phyloP scores from a whole-genome alignment of 1,140 invertebrate genomes.

The Anastrepha ludens region DNA sequence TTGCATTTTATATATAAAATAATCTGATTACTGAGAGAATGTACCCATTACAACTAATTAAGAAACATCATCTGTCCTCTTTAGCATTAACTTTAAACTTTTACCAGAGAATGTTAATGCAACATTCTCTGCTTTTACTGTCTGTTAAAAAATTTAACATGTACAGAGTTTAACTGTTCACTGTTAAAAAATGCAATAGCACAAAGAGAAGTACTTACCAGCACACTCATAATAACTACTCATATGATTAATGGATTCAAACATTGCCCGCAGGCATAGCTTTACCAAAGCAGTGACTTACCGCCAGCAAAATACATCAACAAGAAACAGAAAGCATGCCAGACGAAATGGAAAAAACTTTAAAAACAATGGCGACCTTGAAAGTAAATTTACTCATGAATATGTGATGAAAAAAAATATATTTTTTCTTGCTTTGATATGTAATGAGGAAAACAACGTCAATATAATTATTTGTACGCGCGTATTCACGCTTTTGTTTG shows the following conservation, averaged over 20 bases:
- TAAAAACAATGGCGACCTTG: neutral
- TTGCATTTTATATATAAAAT: too few species aligned
- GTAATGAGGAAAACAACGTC: neutral
- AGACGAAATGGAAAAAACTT: neutral
- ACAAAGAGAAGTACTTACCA: too few species aligned
- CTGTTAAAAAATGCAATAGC: too few species aligned
- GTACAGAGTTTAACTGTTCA: too few species aligned
- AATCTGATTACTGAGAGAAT: too few species aligned
- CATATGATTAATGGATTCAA: constrained; percentile 26
- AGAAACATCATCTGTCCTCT: too few species aligned
- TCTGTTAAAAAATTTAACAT: too few species aligned
- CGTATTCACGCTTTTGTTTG: neutral
- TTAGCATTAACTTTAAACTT: too few species aligned
- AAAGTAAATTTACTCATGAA: neutral
- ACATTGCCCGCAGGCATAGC: neutral
- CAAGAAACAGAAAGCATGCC: neutral
- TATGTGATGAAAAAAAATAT: neutral
- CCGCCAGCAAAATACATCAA: neutral
- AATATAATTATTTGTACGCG: too few species aligned
- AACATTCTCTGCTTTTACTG: too few species aligned
- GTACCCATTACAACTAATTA: too few species aligned
- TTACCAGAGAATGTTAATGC: too few species aligned
- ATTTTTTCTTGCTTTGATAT: neutral
- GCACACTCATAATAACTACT: neutral
- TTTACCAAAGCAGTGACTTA: neutral